phyloP scores from a whole-genome alignment of 2,113 vertebrate species.

The Melanostigma gelatinosum region DNA sequence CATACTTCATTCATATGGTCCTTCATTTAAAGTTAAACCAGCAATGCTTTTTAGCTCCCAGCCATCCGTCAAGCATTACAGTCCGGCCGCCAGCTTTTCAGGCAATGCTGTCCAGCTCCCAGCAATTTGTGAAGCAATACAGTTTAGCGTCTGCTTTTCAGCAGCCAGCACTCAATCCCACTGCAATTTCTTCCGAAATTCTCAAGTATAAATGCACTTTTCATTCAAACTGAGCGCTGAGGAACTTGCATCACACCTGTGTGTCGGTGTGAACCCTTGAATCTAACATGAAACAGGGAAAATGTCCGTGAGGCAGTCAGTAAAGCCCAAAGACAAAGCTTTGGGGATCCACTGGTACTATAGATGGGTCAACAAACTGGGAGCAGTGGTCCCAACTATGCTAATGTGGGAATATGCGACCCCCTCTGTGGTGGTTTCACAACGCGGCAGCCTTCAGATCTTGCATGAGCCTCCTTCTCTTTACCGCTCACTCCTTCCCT shows the following conservation, averaged over 20 bases:
- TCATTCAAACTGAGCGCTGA: not conserved
- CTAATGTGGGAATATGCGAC: slow-evolving; percentile 21
- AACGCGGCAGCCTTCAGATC: slow-evolving; percentile 55
- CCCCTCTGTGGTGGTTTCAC: slow-evolving; percentile 56
- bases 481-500: not conserved
- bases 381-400: slow-evolving; percentile 24
- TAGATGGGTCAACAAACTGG: not conserved
- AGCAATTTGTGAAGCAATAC: not conserved
- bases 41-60: not conserved
- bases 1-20: not conserved
- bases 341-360: not conserved
- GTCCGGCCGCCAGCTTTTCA: not conserved
- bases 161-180: not conserved
- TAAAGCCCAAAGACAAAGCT: slow-evolving; percentile 1
- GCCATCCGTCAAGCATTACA: not conserved
- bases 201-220: not conserved
- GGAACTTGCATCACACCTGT: not conserved
- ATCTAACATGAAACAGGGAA: not conserved
- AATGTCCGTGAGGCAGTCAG: not conserved
- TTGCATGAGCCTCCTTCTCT: slow-evolving; percentile 68
- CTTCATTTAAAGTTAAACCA: not conserved
- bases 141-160: not conserved
- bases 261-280: not conserved
- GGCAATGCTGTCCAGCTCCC: not conserved
- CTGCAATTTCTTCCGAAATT: not conserved